phyloP scores from a whole-genome alignment of 1,140 invertebrate species.

The Lutraria rhynchaena region DNA sequence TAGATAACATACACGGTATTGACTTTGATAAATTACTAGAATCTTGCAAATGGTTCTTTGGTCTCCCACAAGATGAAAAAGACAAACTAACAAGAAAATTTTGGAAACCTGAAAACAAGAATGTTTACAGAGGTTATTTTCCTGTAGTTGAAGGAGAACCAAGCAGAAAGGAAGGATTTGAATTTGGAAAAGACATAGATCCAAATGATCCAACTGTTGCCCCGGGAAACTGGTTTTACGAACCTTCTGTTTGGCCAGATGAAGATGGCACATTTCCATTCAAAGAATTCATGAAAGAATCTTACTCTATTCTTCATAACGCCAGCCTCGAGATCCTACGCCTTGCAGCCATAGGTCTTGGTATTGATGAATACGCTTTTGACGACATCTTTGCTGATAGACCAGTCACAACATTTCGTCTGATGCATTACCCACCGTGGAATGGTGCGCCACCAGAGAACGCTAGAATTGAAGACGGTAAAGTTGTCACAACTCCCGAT shows the following conservation, averaged over 20 bases:
- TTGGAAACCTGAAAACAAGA: conserved; percentile 67
- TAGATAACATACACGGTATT: conserved; percentile 66
- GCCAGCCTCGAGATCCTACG: conserved; percentile 60
- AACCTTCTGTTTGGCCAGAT: conserved; percentile 67
- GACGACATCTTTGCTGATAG: conserved; percentile 65
- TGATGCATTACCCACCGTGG: conserved; percentile 70
- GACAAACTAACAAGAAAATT: conserved; percentile 56
- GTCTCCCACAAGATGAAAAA: conserved; percentile 55
- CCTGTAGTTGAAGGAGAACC: conserved; percentile 61
- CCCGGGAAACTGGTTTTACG: conserved; percentile 66
- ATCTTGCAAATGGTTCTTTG: conserved; percentile 67
- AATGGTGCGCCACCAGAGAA: conserved; percentile 42
- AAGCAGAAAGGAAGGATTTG: conserved; percentile 69
- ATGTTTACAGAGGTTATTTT: conserved; percentile 70
- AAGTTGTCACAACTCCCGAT: conserved; percentile 60
- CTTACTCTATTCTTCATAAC: conserved; percentile 52
- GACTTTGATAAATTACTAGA: conserved; percentile 64
- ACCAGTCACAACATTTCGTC: conserved; percentile 67
- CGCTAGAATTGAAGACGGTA: conserved; percentile 60
- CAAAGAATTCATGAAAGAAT: conserved; percentile 54
- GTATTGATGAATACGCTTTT: conserved; percentile 66
- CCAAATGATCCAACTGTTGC: conserved; percentile 48
- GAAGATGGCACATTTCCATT: conserved; percentile 64
- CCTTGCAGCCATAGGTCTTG: conserved; percentile 61
- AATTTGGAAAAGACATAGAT: conserved; percentile 63